phyloP scores from a whole-genome alignment of 2,113 vertebrate genomes.

The Corythaixoides concolor region DNA sequence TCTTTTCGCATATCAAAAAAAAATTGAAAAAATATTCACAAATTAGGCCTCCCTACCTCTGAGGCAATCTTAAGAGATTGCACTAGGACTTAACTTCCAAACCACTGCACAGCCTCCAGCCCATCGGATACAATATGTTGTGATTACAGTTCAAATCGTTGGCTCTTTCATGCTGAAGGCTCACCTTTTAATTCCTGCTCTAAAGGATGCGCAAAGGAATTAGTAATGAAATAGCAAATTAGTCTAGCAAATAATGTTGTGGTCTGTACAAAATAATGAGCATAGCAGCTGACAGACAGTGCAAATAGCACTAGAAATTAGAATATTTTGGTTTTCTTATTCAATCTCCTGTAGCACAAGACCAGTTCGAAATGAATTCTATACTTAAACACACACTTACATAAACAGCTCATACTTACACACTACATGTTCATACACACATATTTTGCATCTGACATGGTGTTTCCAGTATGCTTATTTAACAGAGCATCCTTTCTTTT shows the following conservation, averaged over 20 bases:
- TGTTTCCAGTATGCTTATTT: neutral
- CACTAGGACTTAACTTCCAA: neutral
- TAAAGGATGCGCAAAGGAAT: neutral
- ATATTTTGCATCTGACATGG: conserved; percentile 15
- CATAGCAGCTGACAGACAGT: conserved; percentile 47
- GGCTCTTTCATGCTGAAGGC: neutral
- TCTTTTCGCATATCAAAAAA: neutral
- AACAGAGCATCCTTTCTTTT: neutral
- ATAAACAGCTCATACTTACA: neutral
- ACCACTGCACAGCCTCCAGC: neutral
- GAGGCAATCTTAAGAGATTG: neutral
- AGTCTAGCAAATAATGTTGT: conserved; percentile 45
- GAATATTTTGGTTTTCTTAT: conserved; percentile 35
- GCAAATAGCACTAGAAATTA: conserved; percentile 46
- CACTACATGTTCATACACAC: neutral
- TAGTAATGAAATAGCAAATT: conserved; percentile 21
- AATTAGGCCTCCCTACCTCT: neutral
- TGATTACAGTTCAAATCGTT: neutral
- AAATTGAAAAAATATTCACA: neutral
- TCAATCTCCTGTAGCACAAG: neutral
- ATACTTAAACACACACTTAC: neutral
- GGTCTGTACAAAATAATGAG: neutral
- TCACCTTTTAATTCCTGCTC: conserved; percentile 1
- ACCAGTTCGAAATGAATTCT: neutral
- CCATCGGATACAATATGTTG: neutral